Base-by-base conservation (phyloP, 1,140 invertebrate species). In the Hyles euphorbiae region DNA sequence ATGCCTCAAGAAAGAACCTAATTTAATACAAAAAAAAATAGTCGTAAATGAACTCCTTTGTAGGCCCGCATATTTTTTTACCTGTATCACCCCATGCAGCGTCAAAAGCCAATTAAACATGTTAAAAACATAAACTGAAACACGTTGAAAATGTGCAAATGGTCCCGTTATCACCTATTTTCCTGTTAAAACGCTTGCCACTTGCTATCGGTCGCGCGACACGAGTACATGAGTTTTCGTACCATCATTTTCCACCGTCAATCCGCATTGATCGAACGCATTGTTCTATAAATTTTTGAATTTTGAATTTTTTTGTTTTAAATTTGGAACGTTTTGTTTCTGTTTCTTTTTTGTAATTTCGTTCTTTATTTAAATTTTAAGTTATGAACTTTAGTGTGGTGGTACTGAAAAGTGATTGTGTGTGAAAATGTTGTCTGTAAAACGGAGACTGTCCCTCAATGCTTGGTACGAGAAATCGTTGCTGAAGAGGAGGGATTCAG, bases 231-330 rank as follows among this genome's bases (percentile, higher is more conserved):
- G 54, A 60, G 66, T 71, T 76, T 72, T 66, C 71, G 67, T 65
- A 51, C 61, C 63, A 71, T 50, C 76, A 83, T 83, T 83, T 79
- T 76, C 78, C 76, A 74, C 52, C 67, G 74, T 70, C 67, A 73
- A 74, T 75, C 79, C 75, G 60, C 45, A 59, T 68, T 58, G 72
- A 55, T 66, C 78, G 76, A 64, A 81, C 79, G 79, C 64, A 67
- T 81, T 73, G 61, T 70, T 73, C 45, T 63, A 62, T 61, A 56
- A 33, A 56, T 56, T 61, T 43, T 63, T 67, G 61, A 60, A 22
- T 22, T 22, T 22, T 22, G 2, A 22, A 22, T 22, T 22, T 22
- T n/a, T 22, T 22, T 22, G 22, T 22, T 22, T 22, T 22, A 22
- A 22, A 22, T 22, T 22, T 22, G 1, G 22, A 1, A 22, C 22